These are phyloP conservation scores for Drosophila mauritiana DNA, from an alignment of 1,140 invertebrate species.

Conservation along the genomic window DNA sequence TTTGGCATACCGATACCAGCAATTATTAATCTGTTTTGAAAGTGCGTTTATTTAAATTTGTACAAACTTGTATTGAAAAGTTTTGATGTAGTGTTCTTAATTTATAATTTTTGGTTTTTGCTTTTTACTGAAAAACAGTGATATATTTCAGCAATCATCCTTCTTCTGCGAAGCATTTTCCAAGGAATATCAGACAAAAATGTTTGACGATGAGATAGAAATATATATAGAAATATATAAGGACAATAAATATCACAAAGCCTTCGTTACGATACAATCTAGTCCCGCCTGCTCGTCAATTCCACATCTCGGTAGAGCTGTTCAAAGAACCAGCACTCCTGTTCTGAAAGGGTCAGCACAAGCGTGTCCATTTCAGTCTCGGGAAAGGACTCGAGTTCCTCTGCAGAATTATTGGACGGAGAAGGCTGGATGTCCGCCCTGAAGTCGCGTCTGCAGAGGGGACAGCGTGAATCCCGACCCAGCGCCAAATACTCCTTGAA, in stretches of 20 bases:
- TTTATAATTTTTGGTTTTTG: too few relatives aligned
- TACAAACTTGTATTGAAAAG: neutral
- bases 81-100: too few relatives aligned
- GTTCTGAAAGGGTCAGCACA: conserved; percentile 55
- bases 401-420: neutral
- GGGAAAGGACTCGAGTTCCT: neutral
- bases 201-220: neutral
- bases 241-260: neutral
- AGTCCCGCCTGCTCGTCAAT: neutral
- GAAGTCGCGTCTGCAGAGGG: conserved; percentile 57
- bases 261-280: neutral
- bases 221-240: conserved; percentile 1
- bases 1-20: too few relatives aligned
- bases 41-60: too few relatives aligned
- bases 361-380: conserved; percentile 43
- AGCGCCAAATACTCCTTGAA: conserved; percentile 49
- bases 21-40: too few relatives aligned
- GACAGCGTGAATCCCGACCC: conserved; percentile 49
- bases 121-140: neutral
- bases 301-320: conserved; percentile 37
- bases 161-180: neutral
- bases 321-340: conserved; percentile 60
- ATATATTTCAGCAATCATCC: neutral
- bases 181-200: neutral
- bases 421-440: conserved; percentile 18